phyloP scores from a whole-genome alignment of 2,113 vertebrate genomes.

The Limanda limanda region DNA sequence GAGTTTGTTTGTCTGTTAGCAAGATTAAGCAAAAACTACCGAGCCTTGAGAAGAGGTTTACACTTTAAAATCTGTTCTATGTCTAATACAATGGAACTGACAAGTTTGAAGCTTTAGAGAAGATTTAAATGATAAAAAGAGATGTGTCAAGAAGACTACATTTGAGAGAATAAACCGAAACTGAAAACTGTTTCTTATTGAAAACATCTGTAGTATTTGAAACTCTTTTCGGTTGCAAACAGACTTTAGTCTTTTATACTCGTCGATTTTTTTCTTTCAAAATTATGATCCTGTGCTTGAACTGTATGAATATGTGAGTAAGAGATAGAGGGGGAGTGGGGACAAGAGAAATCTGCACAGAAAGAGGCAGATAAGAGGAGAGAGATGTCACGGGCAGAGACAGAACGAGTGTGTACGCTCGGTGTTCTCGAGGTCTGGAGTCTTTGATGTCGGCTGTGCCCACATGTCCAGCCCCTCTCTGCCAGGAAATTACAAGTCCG shows the following conservation, averaged over 20 bases:
- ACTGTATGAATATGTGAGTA: constrained; percentile 3
- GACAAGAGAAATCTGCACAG: constrained; percentile 2
- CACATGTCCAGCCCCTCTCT: constrained; percentile 80
- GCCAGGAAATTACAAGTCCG: constrained; percentile 82
- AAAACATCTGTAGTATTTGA: background rate
- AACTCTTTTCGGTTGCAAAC: background rate
- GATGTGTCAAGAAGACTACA: no score
- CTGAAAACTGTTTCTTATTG: background rate
- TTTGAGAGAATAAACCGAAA: constrained; percentile 20
- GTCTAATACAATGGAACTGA: no score
- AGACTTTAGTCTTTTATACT: background rate
- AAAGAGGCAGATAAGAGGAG: constrained; percentile 36
- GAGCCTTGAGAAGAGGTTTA: no score
- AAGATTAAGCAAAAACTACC: no score
- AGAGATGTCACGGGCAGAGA: constrained; percentile 62
- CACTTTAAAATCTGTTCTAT: no score
- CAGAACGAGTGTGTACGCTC: constrained; percentile 58
- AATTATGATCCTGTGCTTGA: background rate
- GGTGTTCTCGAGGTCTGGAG: constrained; percentile 54
- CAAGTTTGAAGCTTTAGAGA: no score
- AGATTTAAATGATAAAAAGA: no score
- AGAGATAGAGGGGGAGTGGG: background rate
- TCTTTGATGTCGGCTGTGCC: constrained; percentile 82
- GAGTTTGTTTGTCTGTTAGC: no score
- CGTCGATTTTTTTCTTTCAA: background rate